Evolutionary conservation across 2,888 invertebrate species (phyloP).

Genomic region (Thecocarcelia acutangulata): DNA sequence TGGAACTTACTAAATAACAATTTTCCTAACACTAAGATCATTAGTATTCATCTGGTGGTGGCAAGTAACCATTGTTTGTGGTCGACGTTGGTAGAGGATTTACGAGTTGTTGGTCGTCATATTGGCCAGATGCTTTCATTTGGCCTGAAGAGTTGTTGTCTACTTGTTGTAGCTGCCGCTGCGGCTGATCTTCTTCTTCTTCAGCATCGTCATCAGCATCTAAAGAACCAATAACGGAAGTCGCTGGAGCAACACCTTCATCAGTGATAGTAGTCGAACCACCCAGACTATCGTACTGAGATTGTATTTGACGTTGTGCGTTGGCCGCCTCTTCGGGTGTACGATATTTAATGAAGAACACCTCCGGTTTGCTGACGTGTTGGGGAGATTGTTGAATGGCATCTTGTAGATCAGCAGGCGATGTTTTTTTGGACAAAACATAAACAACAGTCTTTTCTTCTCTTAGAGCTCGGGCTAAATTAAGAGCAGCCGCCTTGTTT

Average conservation of each 20-base stretch:
- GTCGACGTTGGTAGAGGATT: slow-evolving; percentile 61
- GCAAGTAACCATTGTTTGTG: slow-evolving; percentile 75
- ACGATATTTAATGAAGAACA: slow-evolving; percentile 81
- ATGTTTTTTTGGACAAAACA: slow-evolving; percentile 80
- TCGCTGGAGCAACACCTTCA: slow-evolving; percentile 79
- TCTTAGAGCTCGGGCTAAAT: slow-evolving; percentile 77
- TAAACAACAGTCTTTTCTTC: slow-evolving; percentile 81
- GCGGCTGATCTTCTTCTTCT: slow-evolving; percentile 67
- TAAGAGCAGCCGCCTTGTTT: slow-evolving; percentile 76
- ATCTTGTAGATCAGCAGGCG: slow-evolving; percentile 78
- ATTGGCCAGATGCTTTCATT: not conserved
- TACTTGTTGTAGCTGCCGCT: slow-evolving; percentile 63
- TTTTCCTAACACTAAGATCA: slow-evolving; percentile 76
- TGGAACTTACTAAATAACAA: slow-evolving; percentile 77
- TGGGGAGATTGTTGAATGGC: slow-evolving; percentile 78
- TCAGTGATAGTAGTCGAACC: slow-evolving; percentile 79
- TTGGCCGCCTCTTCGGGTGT: slow-evolving; percentile 80
- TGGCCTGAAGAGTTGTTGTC: slow-evolving; percentile 23
- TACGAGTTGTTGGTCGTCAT: slow-evolving; percentile 50
- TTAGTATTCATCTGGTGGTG: slow-evolving; percentile 73
- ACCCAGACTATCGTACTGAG: slow-evolving; percentile 79
- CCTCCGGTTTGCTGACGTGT: slow-evolving; percentile 79
- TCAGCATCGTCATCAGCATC: slow-evolving; percentile 76
- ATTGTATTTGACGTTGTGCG: slow-evolving; percentile 80
- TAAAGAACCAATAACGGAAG: slow-evolving; percentile 79